Conservation (phyloP, 2,888 invertebrate species). For the Deilephila porcellus region DNA sequence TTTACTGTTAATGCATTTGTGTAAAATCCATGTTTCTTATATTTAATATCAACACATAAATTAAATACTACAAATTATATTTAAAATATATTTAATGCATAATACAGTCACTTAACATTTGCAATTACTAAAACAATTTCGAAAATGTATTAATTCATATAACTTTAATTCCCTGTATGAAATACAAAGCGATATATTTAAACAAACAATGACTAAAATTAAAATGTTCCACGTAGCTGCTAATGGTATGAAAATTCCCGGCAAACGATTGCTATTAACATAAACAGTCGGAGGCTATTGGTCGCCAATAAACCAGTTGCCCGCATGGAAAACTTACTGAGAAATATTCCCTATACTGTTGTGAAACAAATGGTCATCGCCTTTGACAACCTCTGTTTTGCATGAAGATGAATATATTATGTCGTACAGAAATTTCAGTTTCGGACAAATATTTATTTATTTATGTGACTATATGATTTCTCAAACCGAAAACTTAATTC, state of each 20-base stretch:
- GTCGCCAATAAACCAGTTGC: constrained; percentile 46
- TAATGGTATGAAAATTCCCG: constrained; percentile 40
- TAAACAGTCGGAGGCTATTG: constrained; percentile 50
- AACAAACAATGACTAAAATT: constrained; percentile 16
- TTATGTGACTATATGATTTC: too few relatives aligned
- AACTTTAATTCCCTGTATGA: neutral
- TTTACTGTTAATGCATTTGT: too few relatives aligned
- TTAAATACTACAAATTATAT: too few relatives aligned
- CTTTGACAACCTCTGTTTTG: neutral
- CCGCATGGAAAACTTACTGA: constrained; percentile 46
- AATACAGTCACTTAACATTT: too few relatives aligned
- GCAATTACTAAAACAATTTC: too few relatives aligned
- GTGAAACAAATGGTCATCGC: neutral
- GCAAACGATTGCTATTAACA: constrained; percentile 50
- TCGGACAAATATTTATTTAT: too few relatives aligned
- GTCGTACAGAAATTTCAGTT: neutral
- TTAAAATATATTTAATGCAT: too few relatives aligned
- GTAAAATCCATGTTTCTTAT: too few relatives aligned
- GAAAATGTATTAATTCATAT: too few relatives aligned
- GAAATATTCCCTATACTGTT: constrained; percentile 26
- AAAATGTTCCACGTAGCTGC: constrained; percentile 10
- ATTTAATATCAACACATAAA: too few relatives aligned
- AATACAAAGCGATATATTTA: neutral
- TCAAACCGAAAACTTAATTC: too few relatives aligned
- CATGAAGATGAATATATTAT: neutral